A percentile compares a stretch with the other conserved stretches of the same genome.
Conservation (phyloP, 2,113 vertebrate species). For the Daboia siamensis region DNA sequence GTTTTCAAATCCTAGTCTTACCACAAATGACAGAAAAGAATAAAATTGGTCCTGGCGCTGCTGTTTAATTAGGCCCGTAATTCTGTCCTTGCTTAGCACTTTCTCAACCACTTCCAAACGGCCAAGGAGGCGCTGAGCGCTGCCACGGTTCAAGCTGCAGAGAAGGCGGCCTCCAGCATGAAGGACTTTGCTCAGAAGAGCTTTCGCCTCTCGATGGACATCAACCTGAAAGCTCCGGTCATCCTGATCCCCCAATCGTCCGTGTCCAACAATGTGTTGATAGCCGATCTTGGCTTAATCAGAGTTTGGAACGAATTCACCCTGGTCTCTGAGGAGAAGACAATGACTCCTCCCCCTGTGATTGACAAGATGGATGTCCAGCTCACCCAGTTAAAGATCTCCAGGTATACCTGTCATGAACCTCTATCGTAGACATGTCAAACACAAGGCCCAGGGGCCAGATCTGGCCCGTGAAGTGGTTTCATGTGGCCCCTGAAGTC, state of each 20-base stretch:
- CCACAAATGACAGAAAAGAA: not conserved
- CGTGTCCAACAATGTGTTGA: constrained; percentile 71
- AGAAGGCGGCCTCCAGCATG: constrained; percentile 84
- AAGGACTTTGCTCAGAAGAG: constrained; percentile 83
- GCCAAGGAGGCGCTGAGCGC: constrained; percentile 84
- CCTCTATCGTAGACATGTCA: no score
- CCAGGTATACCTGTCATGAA: constrained; percentile 72
- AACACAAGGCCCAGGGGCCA: no score
- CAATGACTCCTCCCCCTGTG: constrained; percentile 79
- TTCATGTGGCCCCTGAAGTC: no score
- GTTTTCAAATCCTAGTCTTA: not conserved
- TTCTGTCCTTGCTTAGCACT: constrained; percentile 73
- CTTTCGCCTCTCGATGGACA: constrained; percentile 79
- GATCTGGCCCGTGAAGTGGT: no score
- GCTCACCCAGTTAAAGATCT: constrained; percentile 86
- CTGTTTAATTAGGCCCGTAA: not conserved
- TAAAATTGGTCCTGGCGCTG: not conserved
- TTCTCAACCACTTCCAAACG: constrained; percentile 85
- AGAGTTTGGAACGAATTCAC: constrained; percentile 79
- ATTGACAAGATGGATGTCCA: constrained; percentile 84
- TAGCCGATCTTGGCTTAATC: constrained; percentile 83
- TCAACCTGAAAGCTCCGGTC: constrained; percentile 83
- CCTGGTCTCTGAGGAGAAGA: constrained; percentile 65
- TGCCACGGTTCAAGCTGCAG: constrained; percentile 88
- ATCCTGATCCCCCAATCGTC: constrained; percentile 82